Base-by-base conservation (phyloP, 2,888 invertebrate genomes). In the Temnothorax ravouxi region DNA sequence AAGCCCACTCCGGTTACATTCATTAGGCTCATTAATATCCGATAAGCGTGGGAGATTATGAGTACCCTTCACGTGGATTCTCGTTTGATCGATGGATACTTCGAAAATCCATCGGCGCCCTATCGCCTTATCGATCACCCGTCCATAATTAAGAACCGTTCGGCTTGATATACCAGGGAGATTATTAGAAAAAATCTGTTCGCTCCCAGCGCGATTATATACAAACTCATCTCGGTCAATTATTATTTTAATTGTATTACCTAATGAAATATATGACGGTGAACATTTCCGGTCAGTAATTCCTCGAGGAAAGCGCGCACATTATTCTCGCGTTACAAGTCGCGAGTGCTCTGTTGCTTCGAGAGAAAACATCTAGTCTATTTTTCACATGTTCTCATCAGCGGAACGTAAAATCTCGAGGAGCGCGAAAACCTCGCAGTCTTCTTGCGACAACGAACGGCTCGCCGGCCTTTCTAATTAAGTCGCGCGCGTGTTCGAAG, bases 11-110 rank as follows among this genome's bases (percentile, higher is more conserved):
- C 88, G 93, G 91, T 93, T 92, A 92, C 92, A 89, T 93, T 93
- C 92, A 93, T 93, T 93, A 92, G 85, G 92, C 91, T 93, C 92
- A 92, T 94, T 94, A 94, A 93, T 93, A 93, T 93, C 89, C 90
- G 92, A 93, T 87, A 88, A 80, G 82, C 84, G 86, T 87, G 86
- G 69, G 76, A 88, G 86, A 90, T 90, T 87, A 86, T 79, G 69
- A 80, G 64, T 54, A 54, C 56, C 74, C 76, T 82, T 84, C 69
- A 66, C 59, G 71, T 66, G 59, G 66, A 75, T 81, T 74, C 84
- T 82, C 83, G 67, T 44, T 50, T 75, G 66, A 67, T 64, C 80
- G 84, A 81, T 84, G 79, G 83, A 84, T 67, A 67, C 64, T 61
- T 80, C 21, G 79, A 69, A 47, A 21, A 69, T 69, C 15, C 54